phyloP scores from a whole-genome alignment of 64 coral and sea anemone genomes.

The Cladopsammia gracilis region DNA sequence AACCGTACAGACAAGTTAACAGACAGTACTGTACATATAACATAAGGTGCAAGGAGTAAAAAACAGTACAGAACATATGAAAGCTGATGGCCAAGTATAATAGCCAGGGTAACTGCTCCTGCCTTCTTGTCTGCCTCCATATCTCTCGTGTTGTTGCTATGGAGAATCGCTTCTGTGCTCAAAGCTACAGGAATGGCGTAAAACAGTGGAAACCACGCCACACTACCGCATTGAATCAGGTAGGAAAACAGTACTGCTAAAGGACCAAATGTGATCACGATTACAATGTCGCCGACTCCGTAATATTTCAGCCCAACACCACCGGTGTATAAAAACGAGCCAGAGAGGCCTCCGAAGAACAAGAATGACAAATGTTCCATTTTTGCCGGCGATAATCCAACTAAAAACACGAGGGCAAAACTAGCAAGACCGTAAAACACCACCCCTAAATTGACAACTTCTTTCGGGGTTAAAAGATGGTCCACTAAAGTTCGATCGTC shows the following conservation, averaged over 20 bases:
- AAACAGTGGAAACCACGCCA: slow-evolving; percentile 69
- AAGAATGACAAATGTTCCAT: slow-evolving; percentile 95
- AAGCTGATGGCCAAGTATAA: slow-evolving; percentile 77
- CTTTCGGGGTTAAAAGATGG: slow-evolving; percentile 85
- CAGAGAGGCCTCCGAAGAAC: slow-evolving; percentile 98
- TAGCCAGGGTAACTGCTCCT: slow-evolving; percentile 92
- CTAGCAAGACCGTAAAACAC: slow-evolving; percentile 77
- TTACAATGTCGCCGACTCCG: slow-evolving; percentile 95
- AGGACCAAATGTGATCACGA: slow-evolving; percentile 97
- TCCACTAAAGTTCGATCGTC: slow-evolving; percentile 98
- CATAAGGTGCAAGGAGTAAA: slow-evolving; percentile 91
- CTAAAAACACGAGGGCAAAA: slow-evolving; percentile 75
- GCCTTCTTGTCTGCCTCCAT: slow-evolving; percentile 82
- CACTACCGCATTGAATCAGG: slow-evolving; percentile 87
- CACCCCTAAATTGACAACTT: slow-evolving; percentile 94
- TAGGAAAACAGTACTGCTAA: slow-evolving; percentile 93
- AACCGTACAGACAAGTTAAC: slow-evolving; percentile 90
- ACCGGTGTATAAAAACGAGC: slow-evolving; percentile 99
- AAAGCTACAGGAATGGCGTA: slow-evolving; percentile 90
- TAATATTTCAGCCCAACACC: slow-evolving; percentile 98
- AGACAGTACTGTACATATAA: slow-evolving; percentile 81
- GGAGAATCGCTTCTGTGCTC: slow-evolving; percentile 95
- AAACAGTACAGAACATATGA: slow-evolving; percentile 92
- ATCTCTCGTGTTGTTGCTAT: slow-evolving; percentile 98
- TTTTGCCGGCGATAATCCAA: slow-evolving; percentile 87